These are phyloP conservation scores for Australoheros facetus DNA, from an alignment of 2,797 vertebrate species.

Conservation along the genomic window DNA sequence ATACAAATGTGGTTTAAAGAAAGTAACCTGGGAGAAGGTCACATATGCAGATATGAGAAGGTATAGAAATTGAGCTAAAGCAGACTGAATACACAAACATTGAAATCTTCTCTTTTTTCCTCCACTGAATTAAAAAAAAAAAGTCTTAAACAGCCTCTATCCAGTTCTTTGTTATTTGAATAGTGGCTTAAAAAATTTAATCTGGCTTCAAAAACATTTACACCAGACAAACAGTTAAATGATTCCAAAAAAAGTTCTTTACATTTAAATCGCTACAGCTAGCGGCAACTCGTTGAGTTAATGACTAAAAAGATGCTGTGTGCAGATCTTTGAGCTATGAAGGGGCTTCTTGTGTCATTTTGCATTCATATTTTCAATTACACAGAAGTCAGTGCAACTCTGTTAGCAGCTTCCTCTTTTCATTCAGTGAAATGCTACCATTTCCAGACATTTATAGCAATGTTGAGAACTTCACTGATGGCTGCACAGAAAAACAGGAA, in stretches of 20 bases:
- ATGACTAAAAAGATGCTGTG: slow-evolving; percentile 15
- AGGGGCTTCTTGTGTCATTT: slow-evolving; percentile 45
- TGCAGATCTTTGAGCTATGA: slow-evolving; percentile 24
- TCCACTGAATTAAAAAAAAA: background rate
- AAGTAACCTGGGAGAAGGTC: slow-evolving; percentile 23
- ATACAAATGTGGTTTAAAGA: slow-evolving; percentile 32
- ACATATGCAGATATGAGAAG: slow-evolving; percentile 19
- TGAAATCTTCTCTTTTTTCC: background rate
- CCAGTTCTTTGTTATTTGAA: slow-evolving; percentile 35
- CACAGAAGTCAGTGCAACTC: slow-evolving; percentile 13
- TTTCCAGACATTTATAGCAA: slow-evolving; percentile 39
- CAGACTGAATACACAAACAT: slow-evolving; percentile 4
- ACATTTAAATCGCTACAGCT: slow-evolving; percentile 42
- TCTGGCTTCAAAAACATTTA: slow-evolving; percentile 61
- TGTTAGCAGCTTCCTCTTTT: slow-evolving; percentile 43
- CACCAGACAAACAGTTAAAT: slow-evolving; percentile 59
- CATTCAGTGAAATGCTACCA: slow-evolving; percentile 42
- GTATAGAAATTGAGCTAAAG: background rate
- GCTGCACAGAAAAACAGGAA: slow-evolving; percentile 40
- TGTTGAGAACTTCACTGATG: slow-evolving; percentile 44
- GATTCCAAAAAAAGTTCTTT: slow-evolving; percentile 20
- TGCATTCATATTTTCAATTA: slow-evolving; percentile 15
- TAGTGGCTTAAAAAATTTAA: slow-evolving; percentile 27
- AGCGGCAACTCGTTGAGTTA: slow-evolving; percentile 25
- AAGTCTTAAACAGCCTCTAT: slow-evolving; percentile 8